Evolutionary conservation across 2,797 vertebrate genomes (phyloP).

Genomic region (Cuculus canorus): DNA sequence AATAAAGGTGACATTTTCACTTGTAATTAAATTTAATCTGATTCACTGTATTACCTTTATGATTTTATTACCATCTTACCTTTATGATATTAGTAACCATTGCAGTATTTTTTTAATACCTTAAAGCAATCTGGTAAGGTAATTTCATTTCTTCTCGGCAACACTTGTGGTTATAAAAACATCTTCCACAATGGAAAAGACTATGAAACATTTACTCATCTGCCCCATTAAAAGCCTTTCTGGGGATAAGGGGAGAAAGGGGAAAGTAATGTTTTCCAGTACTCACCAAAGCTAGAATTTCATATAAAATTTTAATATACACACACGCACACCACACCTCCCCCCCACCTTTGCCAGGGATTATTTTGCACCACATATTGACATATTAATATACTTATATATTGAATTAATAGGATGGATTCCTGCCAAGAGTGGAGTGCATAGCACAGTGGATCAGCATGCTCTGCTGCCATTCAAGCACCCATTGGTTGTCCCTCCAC

Average conservation of each 20-base stretch:
- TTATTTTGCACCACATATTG: not conserved
- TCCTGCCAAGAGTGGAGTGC: not conserved
- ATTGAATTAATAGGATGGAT: not conserved
- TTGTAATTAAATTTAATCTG: not conserved
- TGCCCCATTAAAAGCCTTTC: conserved; percentile 8
- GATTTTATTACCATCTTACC: not conserved
- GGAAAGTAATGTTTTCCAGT: conserved; percentile 31
- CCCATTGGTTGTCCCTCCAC: not conserved
- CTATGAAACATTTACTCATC: conserved; percentile 38
- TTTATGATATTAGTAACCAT: not conserved
- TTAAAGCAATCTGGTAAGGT: conserved; percentile 36
- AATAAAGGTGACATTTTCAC: not conserved
- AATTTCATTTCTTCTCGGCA: conserved; percentile 19
- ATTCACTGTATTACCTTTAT: not conserved
- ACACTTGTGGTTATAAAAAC: not conserved
- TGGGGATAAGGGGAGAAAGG: not conserved
- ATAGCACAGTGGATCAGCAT: not conserved
- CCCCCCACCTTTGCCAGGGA: not conserved
- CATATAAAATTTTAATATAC: conserved; percentile 26
- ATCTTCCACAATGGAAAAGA: conserved; percentile 16
- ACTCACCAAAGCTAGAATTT: conserved; percentile 25
- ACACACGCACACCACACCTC: rapidly evolving
- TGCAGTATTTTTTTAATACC: not conserved
- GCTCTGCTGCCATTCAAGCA: not conserved
- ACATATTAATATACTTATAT: not conserved